Evolutionary conservation across 2,888 invertebrate species (phyloP), one percentile per base, ranked within the genome.

Genomic region (Drosophila colorata): DNA sequence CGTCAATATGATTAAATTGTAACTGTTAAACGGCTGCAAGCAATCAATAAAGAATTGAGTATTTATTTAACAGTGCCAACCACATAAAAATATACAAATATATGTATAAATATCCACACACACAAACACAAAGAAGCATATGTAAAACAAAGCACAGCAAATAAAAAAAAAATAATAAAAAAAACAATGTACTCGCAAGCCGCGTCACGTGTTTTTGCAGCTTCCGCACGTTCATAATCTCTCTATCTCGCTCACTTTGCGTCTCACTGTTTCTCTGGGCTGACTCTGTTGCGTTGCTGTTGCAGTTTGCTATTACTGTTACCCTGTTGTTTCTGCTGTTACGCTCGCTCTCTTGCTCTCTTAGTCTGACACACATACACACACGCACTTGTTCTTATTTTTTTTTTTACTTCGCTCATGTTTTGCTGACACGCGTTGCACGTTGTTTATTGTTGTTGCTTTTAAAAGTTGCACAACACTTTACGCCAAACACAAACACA

Each of bases 1-100:
- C 63, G 74, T 74, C 74, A 74, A 74, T 64, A 71, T 67, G 53
- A 37, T 69, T 69, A 61, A 67, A 60, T 66, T 66, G 58, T 67
- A 47, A 70, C 57, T 76, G 71, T 74, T 60, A 61, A 69, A 78
- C 58, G 69, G 78, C 74, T 77, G 77, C 20, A 77, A 68, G 20
- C 59, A 66, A 75, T 53, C 37, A 16, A 65, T 61, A 52, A 43
- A 60, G 9, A 63, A 48, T 56, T 49, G 16, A 49, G 31, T 38
- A 52, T 49, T 48, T 48, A 11, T 38, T 59, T 43, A 66, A 56
- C 48, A 55, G 20, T 57, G 65, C 65, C 25, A 51, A 46, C 11
- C 51, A 38, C 47, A 57, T 13, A 31, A n/a, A 25, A 16, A 35
- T 33, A 28, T 5, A 31, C 18, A 58, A 5, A 38, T 13, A 33